Conservation (phyloP, 37 sponge, comb jelly and placozoan genomes). For the Amphimedon queenslandica region DNA sequence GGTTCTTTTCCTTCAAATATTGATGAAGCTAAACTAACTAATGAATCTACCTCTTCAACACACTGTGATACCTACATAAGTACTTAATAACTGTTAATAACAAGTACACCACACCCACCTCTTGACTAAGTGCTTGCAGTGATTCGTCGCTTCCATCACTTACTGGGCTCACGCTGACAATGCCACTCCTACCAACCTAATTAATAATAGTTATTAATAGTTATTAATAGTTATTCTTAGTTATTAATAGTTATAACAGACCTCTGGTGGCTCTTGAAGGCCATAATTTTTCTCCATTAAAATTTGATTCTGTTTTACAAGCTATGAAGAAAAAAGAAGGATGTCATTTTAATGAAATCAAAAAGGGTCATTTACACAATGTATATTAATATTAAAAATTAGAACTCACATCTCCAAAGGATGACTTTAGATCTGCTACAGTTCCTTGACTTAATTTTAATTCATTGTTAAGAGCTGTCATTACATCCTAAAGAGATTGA, state of each 20-base stretch:
- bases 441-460: slow-evolving; percentile 33
- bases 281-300: slow-evolving; percentile 24
- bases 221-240: no score
- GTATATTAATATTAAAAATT: no score
- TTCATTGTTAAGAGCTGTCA: slow-evolving; percentile 27
- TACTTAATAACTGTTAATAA: no score
- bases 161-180: neutral
- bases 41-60: slow-evolving; percentile 37
- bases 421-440: slow-evolving; percentile 25
- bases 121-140: neutral
- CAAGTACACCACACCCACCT: neutral
- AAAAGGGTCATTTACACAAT: no score
- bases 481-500: slow-evolving; percentile 28
- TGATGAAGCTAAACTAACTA: slow-evolving; percentile 22
- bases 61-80: slow-evolving; percentile 18
- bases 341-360: no score
- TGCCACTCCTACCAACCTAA: no score
- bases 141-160: neutral
- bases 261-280: slow-evolving; percentile 36
- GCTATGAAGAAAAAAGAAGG: slow-evolving; percentile 5
- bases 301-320: slow-evolving; percentile 29
- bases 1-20: slow-evolving; percentile 21
- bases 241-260: no score
- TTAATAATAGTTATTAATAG: no score
- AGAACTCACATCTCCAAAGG: slow-evolving; percentile 30